A percentile compares a stretch with the other conserved stretches of the same genome.
These are phyloP conservation scores for Perognathus longimembris DNA, from an alignment of 2,113 vertebrate species.

Conservation along the genomic window DNA sequence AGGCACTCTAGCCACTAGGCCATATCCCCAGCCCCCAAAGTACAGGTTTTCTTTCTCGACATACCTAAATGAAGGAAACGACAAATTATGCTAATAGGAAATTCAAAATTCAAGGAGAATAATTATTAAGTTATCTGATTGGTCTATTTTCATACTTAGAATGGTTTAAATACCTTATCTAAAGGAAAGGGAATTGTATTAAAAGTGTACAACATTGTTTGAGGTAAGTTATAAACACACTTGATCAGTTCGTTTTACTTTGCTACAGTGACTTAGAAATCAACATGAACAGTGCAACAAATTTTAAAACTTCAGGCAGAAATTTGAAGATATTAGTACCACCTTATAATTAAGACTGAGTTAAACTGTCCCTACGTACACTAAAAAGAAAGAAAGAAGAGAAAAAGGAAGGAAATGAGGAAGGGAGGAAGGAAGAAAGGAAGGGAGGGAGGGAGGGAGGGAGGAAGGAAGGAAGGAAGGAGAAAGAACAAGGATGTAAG, in stretches of 20 bases:
- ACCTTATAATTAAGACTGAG: not conserved
- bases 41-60: not conserved
- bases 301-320: conserved; percentile 1
- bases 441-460: too few relatives aligned
- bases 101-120: not conserved
- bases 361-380: not conserved
- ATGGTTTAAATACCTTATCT: conserved; percentile 48
- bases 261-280: conserved; percentile 11
- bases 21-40: too few relatives aligned
- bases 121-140: conserved; percentile 53
- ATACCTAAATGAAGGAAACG: conserved; percentile 47
- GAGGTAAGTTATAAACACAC: not conserved
- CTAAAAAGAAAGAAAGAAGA: too few relatives aligned
- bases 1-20: too few relatives aligned
- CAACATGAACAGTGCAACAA: not conserved
- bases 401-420: too few relatives aligned
- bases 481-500: too few relatives aligned
- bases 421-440: too few relatives aligned
- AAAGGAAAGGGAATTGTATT: conserved; percentile 22
- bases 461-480: too few relatives aligned
- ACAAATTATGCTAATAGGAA: conserved; percentile 34
- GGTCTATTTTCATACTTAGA: conserved; percentile 31
- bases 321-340: not conserved
- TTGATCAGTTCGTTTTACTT: conserved; percentile 13
- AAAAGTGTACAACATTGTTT: conserved; percentile 13